Base-by-base conservation (phyloP, 2,888 invertebrate genomes). In the Congeria kusceri region DNA sequence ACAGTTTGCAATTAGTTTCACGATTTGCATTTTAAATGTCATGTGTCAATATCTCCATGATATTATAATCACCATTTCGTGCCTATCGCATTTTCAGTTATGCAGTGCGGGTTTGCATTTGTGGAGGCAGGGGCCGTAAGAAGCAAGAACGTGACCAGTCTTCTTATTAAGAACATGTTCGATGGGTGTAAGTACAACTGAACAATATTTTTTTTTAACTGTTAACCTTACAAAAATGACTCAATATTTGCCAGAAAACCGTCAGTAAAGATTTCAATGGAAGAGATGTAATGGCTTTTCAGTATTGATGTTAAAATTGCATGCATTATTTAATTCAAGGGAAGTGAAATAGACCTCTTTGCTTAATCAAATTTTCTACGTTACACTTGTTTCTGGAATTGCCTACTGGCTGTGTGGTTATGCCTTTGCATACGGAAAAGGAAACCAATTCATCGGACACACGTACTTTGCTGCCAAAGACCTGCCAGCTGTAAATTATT, bases 71-170 rank as follows among this genome's bases (percentile, higher is more conserved):
- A n/a, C n/a, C n/a, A n/a, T n/a, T n/a, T n/a, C n/a, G n/a, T n/a
- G n/a, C n/a, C n/a, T n/a, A n/a, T n/a, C n/a, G n/a, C n/a, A 5
- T 3, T 39, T 39, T 56, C 83, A 94, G 94, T 94, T 72, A 94
- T 95, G 94, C 95, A 95, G 87, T 92, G 94, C 74, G 95, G 95
- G 2, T 95, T 95, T 80, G 94, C 94, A 0, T 94, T 94, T 74
- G 88, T 95, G 44, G 95, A 95, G 88, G 94, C 94, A n/a, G 95
- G 95, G 32, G 86, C 93, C 85, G 89, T 93, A 1, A 79, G 93
- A 62, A 92, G 94, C 53, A 95, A 94, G 87, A 95, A 94, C 78
- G 93, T 94, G 4, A 94, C 94, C 11, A 88, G 89, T 63, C 94
- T 94, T 69, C 90, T 95, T 28, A 93, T 95, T 88, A 94, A 94